Base-by-base conservation (phyloP, 1,140 invertebrate genomes). In the Habropoda laboriosa region DNA sequence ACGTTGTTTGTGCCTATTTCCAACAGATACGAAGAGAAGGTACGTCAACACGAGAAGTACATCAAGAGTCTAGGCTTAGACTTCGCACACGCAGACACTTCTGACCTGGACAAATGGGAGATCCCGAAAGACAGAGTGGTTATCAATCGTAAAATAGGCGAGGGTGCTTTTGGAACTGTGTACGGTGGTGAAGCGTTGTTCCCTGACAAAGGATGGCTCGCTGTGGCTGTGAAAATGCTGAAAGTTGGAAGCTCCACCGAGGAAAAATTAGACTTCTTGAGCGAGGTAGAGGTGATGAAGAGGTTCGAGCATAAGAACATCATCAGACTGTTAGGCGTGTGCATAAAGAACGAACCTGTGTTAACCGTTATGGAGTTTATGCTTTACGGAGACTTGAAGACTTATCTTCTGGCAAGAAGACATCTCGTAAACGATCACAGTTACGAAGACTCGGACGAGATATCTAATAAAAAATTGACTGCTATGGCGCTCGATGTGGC, bases 331-430 rank as follows among this genome's bases (percentile, higher is more conserved):
- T 91, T 99, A 0, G 97, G 96, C 1, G 97, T 99, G 38, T 97
- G 97, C 84, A 97, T 97, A 2, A 96, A 96, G 88, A 95, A 94
- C 57, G 96, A 98, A 82, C 97, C 98, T 0, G 95, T 98, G 21
- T 97, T 97, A 87, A 97, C 97, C 7, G 95, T 99, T 0, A 98
- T 99, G 96, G 98, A 99, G 90, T 98, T 98, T 82, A 98, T 98
- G 96, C 94, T 98, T 57, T 98, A 98, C 83, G 98, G 98, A 30
- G 97, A 98, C 90, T 90, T 99, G 71, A 98, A 98, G 92, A 98
- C 96, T 0, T 98, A 96, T 91, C 93, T 99, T 51, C 91, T 98
- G 35, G 97, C 96, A 1, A 94, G 98, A 72, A 94, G 98, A 66
- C 96, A 97, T 91, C 93, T 98, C 81, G 97, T 97, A 0, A 96